Evolutionary conservation across 2,113 vertebrate species (phyloP), one percentile per base, ranked within the genome.

Genomic region (Catharus bicknelli): DNA sequence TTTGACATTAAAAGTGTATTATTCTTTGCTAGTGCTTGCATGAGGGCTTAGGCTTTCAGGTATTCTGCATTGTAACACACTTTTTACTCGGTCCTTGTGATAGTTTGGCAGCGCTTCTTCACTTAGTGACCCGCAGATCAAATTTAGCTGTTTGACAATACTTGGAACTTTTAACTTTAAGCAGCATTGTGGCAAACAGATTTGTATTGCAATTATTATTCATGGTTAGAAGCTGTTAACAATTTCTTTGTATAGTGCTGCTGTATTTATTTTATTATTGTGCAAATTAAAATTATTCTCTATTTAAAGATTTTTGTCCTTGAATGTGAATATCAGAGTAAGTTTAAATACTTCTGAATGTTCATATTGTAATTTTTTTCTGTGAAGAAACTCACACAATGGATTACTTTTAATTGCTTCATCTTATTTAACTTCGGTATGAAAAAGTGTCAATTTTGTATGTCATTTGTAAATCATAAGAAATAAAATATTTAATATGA

Each of bases 381-480:
- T 93, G 95, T 94, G 69, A 93, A 66, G 48, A 61, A 86, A 68
- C 21, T 83, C 12, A 85, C 6, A 8, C 59, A 68, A 32, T 57
- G 9, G 68, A 23, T 93, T 64, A 80, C 92, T 96, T 91, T 81
- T 85, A 88, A 95, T 81, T 14, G 12, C 61, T 89, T 96, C 38
- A 50, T 94, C 77, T 92, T 93, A 76, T 69, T 83, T 75, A 84
- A 91, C 92, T 92, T 93, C 88, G 48, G 78, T 84, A 89, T 95
- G 48, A 87, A 59, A 88, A 34, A 75, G n/a, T 90, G 77, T 93
- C 78, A 62, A 25, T 95, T 95, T 96, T 96, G 34, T 82, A 94
- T 86, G 88, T 94, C 17, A 47, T 63, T 96, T 95, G 86, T 96
- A 97, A 92, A 68, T 89, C 67, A 47, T 93, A 95, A 90, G 64